phyloP scores from a whole-genome alignment of 2,113 vertebrate genomes.

The Toxostoma redivivum region DNA sequence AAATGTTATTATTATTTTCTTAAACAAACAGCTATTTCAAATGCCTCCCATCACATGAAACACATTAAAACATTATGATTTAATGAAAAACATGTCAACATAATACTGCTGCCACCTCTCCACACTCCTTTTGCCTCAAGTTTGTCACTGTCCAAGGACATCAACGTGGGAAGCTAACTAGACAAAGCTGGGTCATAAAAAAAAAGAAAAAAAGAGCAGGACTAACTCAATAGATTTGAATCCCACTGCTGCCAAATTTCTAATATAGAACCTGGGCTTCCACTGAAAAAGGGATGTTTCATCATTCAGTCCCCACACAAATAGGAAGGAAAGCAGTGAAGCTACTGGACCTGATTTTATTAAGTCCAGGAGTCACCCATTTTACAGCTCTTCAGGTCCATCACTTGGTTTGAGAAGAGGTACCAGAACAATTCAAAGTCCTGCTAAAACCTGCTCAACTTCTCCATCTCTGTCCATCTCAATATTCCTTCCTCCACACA shows the following conservation, averaged over 20 bases:
- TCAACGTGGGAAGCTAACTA: not conserved
- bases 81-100: not conserved
- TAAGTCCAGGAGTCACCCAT: not conserved
- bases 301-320: not conserved
- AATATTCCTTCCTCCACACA: not conserved
- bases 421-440: not conserved
- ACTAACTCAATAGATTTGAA: not conserved
- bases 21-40: not conserved
- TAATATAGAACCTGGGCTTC: not conserved
- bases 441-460: not conserved
- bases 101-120: not conserved
- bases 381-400: not conserved
- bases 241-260: not conserved
- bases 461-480: not conserved
- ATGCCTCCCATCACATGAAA: not conserved
- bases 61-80: not conserved
- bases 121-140: not conserved
- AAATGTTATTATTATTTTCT: not conserved
- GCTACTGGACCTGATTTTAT: not conserved
- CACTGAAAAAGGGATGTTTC: not conserved
- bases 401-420: not conserved
- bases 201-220: not conserved
- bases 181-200: not conserved
- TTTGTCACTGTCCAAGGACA: not conserved
- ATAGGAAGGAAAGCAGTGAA: not conserved